Conservation (phyloP, 2,888 invertebrate genomes). For the Auanema freiburgensis region DNA sequence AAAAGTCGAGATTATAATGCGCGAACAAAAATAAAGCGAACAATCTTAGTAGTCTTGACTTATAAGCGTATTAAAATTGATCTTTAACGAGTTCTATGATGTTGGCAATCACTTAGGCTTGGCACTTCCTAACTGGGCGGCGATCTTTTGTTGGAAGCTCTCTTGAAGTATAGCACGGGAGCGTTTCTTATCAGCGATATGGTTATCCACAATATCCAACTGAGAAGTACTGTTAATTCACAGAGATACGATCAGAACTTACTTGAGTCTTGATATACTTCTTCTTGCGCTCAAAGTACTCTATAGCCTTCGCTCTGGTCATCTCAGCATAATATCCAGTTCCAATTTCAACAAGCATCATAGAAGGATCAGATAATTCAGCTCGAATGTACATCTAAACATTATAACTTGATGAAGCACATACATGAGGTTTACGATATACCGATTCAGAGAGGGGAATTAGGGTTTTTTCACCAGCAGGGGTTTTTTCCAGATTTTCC, state of each 20-base stretch:
- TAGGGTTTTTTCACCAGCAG: constrained; percentile 69
- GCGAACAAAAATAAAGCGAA: constrained; percentile 4
- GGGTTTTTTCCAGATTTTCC: constrained; percentile 23
- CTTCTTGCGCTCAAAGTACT: constrained; percentile 88
- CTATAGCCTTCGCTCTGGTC: constrained; percentile 80
- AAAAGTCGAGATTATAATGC: constrained; percentile 1
- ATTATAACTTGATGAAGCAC: too few relatives aligned
- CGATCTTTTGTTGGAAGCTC: constrained; percentile 41
- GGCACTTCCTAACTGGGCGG: constrained; percentile 27
- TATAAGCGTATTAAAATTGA: background rate
- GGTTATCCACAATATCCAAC: constrained; percentile 39
- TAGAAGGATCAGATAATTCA: constrained; percentile 79
- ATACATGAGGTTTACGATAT: too few relatives aligned
- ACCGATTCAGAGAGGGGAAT: constrained; percentile 91
- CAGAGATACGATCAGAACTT: constrained; percentile 39
- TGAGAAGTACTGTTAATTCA: constrained; percentile 6
- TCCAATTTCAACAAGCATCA: constrained; percentile 90
- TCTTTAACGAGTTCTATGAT: background rate
- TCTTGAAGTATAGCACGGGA: constrained; percentile 38
- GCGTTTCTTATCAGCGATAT: constrained; percentile 34
- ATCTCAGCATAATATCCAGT: constrained; percentile 95
- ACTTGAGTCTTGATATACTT: constrained; percentile 90
- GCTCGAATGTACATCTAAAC: constrained; percentile 97
- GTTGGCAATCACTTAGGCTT: constrained; percentile 15
- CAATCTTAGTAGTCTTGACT: background rate